phyloP scores from a whole-genome alignment of 2,888 invertebrate species.

The Drosophila pseudotalamancana region DNA sequence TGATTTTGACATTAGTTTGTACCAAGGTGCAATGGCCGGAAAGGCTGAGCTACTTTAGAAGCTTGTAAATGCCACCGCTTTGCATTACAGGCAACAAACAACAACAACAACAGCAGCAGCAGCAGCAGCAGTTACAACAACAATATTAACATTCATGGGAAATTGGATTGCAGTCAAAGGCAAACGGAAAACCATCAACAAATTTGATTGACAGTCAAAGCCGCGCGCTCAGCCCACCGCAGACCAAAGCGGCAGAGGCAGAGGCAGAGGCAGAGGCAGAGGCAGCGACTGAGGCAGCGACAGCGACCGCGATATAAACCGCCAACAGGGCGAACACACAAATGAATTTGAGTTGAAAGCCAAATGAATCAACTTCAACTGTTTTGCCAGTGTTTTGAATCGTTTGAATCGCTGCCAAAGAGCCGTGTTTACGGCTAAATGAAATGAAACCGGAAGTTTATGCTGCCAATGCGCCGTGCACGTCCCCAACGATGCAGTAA shows the following conservation, averaged over 20 bases:
- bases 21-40: conserved; percentile 50
- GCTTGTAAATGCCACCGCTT: conserved; percentile 19
- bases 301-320: conserved; percentile 2
- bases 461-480: conserved; percentile 47
- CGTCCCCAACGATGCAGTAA: conserved; percentile 36
- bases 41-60: conserved; percentile 53
- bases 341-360: conserved; percentile 39
- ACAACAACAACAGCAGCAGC: background rate
- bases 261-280: background rate
- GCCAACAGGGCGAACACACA: conserved; percentile 19
- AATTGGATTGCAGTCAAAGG: conserved; percentile 56
- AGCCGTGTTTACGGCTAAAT: conserved; percentile 46
- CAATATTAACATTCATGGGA: conserved; percentile 18
- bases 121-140: conserved; percentile 1
- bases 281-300: background rate
- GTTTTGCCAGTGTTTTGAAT: conserved; percentile 38
- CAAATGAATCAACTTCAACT: conserved; percentile 41
- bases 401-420: conserved; percentile 39
- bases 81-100: conserved; percentile 10
- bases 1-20: background rate
- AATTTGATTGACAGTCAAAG: conserved; percentile 62
- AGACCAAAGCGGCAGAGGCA: conserved; percentile 18
- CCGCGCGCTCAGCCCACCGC: conserved; percentile 46
- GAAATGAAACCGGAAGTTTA: conserved; percentile 60
- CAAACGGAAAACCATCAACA: conserved; percentile 58